Evolutionary conservation across 2,888 invertebrate genomes (phyloP).

Genomic region (Tachystola acroxantha): DNA sequence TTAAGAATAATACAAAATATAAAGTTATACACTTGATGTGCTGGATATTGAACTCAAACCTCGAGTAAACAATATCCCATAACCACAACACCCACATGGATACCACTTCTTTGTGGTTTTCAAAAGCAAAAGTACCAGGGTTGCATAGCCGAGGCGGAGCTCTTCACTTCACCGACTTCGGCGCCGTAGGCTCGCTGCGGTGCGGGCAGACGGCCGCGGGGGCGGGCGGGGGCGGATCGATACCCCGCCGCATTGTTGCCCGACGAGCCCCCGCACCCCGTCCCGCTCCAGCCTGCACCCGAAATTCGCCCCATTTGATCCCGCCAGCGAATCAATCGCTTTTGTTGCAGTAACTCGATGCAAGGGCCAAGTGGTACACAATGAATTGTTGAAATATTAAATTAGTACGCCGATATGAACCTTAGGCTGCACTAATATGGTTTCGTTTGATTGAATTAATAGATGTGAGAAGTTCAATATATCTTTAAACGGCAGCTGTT

Average conservation of each 20-base stretch:
- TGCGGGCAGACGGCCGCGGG: constrained; percentile 45
- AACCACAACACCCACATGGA: constrained; percentile 3
- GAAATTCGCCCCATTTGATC: constrained; percentile 73
- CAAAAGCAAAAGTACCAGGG: constrained; percentile 68
- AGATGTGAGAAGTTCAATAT: constrained; percentile 5
- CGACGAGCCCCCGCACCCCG: constrained; percentile 37
- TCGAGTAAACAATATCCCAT: background rate
- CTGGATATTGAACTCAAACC: background rate
- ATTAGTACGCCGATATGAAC: background rate
- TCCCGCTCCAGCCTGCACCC: constrained; percentile 52
- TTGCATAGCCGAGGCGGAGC: constrained; percentile 49
- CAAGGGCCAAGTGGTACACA: constrained; percentile 16
- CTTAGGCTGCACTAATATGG: background rate
- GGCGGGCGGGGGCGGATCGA: constrained; percentile 61
- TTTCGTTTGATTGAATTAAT: background rate
- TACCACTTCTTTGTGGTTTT: constrained; percentile 31
- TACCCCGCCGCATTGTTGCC: constrained; percentile 74
- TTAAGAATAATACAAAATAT: too few species aligned
- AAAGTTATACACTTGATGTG: too few species aligned
- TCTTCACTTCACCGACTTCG: background rate
- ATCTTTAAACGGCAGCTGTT: constrained; percentile 11
- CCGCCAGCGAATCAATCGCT: constrained; percentile 68
- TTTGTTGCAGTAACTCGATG: constrained; percentile 68
- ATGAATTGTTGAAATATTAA: background rate
- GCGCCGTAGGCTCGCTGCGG: constrained; percentile 43